Base-by-base conservation (phyloP, 35 echinoderm and acorn worm genomes). In the Chiridota heheva region DNA sequence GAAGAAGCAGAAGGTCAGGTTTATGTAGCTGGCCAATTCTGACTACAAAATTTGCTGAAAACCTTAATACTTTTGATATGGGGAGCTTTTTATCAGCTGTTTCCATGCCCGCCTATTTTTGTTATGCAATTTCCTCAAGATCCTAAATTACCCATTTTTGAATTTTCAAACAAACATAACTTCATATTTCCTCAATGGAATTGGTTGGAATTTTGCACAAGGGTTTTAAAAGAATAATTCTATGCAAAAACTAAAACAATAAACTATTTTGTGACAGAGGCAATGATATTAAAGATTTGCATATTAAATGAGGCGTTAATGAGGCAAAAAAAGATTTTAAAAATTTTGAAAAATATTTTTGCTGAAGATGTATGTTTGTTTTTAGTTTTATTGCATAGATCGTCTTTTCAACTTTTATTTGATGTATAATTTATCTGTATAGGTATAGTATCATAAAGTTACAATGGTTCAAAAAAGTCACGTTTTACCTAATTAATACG, bases 381-480 rank as follows among this genome's bases (percentile, higher is more conserved):
- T 58, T 2, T 18, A 58, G 56, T 58, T 58, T 58, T 58, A 58
- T 58, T 58, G 56, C 56, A 58, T 58, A 58, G 56, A 58, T 24
- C 56, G 30, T 58, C 30, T 58, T 28, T 5, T 24, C n/a, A 58
- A 28, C 56, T 58, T 58, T 58, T 2, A 58, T 58, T 58, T 58
- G 56, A 58, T 58, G 56, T 58, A 58, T 58, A 24, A 18, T 24
- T 58, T 18, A 2, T 58, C 20, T 2, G 56, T 58, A 16, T 58
- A 58, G 56, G 56, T 58, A 2, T 24, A 4, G 56, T 28, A 58
- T 58, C 30, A 28, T 28, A 58, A 58, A 58, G 56, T 58, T 58
- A 58, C 13, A 13, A 58, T 28, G n/a, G 56, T 58, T 16, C 56
- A 58, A 4, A 4, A 58, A 24, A 58, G 15, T 13, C n/a, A n/a